Conservation (phyloP, 2,797 vertebrate genomes). For the Heteromormyrus szaboi region DNA sequence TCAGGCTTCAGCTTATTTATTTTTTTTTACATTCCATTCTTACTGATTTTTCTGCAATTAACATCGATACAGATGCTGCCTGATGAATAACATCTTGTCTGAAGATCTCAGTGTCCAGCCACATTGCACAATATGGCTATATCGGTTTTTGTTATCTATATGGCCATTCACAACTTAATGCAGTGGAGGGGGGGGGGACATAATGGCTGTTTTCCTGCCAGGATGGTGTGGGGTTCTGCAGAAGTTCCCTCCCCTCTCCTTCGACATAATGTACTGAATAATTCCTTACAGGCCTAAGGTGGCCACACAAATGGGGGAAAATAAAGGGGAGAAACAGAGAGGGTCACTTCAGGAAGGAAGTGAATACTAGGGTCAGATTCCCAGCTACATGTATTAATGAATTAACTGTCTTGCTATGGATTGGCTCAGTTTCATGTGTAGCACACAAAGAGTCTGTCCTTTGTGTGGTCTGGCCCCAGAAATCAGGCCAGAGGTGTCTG, state of each 20-base stretch:
- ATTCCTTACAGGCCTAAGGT: not conserved
- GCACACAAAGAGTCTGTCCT: not conserved
- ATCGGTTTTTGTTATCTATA: not conserved
- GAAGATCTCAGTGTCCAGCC: not conserved
- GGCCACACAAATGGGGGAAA: not conserved
- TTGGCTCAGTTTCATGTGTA: not conserved
- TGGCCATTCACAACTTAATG: conserved; percentile 1
- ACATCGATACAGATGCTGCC: conserved; percentile 4
- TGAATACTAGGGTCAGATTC: not conserved
- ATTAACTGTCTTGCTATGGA: not conserved
- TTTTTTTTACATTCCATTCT: not conserved
- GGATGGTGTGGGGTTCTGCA: not conserved
- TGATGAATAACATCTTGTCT: not conserved
- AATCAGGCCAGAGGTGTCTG: not conserved
- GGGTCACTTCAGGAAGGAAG: not conserved
- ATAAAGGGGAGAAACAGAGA: not conserved
- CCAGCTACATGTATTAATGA: not conserved
- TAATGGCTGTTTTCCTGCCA: not conserved
- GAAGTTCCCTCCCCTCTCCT: not conserved
- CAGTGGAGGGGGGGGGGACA: too few species aligned
- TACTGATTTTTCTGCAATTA: not conserved
- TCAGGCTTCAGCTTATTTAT: not conserved
- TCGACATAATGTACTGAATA: not conserved
- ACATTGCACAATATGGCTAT: not conserved
- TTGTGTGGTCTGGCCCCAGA: not conserved